Conservation (phyloP, 2,113 vertebrate genomes). For the Pardalotus punctatus region DNA sequence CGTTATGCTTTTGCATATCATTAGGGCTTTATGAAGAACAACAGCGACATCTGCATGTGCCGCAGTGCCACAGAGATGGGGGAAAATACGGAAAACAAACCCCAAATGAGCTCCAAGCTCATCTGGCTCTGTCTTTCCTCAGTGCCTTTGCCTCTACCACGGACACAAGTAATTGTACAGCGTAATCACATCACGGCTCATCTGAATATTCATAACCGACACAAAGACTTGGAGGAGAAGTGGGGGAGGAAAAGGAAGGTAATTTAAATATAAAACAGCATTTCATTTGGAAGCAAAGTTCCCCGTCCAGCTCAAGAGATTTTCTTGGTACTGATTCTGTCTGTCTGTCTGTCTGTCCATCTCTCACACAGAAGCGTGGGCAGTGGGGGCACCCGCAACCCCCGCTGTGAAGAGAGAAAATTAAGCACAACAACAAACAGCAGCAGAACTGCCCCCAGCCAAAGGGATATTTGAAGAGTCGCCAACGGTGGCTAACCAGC, state of each 20-base stretch:
- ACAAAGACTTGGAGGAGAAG: constrained; percentile 78
- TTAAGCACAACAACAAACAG: constrained; percentile 58
- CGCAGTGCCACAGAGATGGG: constrained; percentile 79
- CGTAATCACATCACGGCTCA: constrained; percentile 82
- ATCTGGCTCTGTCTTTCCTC: constrained; percentile 53
- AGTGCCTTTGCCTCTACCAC: constrained; percentile 62
- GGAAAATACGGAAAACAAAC: constrained; percentile 64
- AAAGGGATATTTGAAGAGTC: constrained; percentile 72
- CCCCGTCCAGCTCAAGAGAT: constrained; percentile 3
- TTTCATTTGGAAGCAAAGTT: constrained; percentile 70
- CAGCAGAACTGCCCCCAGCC: constrained; percentile 59
- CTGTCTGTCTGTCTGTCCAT: neutral
- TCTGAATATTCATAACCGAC: constrained; percentile 85
- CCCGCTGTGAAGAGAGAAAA: constrained; percentile 29
- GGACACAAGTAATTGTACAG: constrained; percentile 85
- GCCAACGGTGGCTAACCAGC: constrained; percentile 71
- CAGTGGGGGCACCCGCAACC: neutral
- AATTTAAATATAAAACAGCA: constrained; percentile 72
- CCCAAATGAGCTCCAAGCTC: constrained; percentile 51
- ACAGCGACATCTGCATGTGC: constrained; percentile 99
- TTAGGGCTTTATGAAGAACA: constrained; percentile 93
- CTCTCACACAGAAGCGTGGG: neutral
- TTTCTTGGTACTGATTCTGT: neutral
- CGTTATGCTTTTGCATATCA: constrained; percentile 84
- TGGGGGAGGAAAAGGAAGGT: constrained; percentile 64